Conservation (phyloP, 2,113 vertebrate species). For the Tetraodon nigroviridis region DNA sequence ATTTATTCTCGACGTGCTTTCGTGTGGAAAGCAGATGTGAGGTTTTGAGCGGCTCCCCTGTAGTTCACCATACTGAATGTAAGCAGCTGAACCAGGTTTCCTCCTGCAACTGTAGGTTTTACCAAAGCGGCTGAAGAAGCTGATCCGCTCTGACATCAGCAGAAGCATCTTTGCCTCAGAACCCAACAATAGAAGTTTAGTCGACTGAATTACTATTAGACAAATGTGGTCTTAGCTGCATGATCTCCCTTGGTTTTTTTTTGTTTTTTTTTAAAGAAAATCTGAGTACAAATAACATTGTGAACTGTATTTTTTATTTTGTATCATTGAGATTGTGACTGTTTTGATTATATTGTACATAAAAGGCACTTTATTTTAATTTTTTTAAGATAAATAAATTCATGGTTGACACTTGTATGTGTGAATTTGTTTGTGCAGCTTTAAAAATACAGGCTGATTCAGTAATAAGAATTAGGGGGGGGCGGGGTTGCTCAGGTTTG, state of each 20-base stretch:
- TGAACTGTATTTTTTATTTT: conserved; percentile 69
- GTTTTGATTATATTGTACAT: conserved; percentile 78
- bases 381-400: conserved; percentile 72
- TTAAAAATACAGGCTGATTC: no score
- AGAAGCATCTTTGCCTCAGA: conserved; percentile 36
- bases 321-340: conserved; percentile 73
- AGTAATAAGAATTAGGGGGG: no score
- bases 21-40: conserved; percentile 21
- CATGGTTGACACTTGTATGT: conserved; percentile 51
- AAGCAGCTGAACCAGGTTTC: conserved; percentile 44
- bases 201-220: conserved; percentile 64
- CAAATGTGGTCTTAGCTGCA: conserved; percentile 73
- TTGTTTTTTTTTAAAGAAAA: conserved; percentile 39
- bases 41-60: conserved; percentile 58
- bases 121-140: conserved; percentile 38
- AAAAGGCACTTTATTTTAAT: conserved; percentile 79
- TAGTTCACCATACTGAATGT: conserved; percentile 62
- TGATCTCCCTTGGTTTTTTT: conserved; percentile 66
- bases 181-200: conserved; percentile 46
- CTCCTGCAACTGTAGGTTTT: conserved; percentile 41
- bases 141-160: conserved; percentile 19
- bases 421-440: not conserved
- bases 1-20: conserved; percentile 49
- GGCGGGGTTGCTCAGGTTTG: no score
- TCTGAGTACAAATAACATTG: conserved; percentile 72